phyloP scores from a whole-genome alignment of 2,888 invertebrate species.

The Leptura quadrifasciata region DNA sequence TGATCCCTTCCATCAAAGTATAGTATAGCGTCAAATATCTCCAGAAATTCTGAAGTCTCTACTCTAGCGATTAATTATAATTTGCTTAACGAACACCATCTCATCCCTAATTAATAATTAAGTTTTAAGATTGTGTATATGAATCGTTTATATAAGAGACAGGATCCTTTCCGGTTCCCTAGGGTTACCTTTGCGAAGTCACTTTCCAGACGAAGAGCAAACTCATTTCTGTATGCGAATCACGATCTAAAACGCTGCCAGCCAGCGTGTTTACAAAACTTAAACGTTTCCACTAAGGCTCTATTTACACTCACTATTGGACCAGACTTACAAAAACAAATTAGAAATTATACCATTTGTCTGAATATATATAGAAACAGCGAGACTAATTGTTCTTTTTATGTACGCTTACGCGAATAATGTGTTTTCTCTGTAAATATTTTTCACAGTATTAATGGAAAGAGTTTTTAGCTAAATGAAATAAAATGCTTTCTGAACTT shows the following conservation, averaged over 20 bases:
- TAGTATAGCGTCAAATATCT: neutral
- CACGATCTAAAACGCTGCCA: conserved; percentile 45
- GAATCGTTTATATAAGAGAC: conserved; percentile 35
- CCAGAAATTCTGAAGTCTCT: neutral
- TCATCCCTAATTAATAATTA: conserved; percentile 43
- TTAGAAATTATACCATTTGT: conserved; percentile 40
- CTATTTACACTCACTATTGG: conserved; percentile 41
- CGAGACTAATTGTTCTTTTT: conserved; percentile 10
- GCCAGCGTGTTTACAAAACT: conserved; percentile 46
- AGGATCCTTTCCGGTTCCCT: conserved; percentile 37
- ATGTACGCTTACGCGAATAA: conserved; percentile 3
- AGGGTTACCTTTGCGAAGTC: conserved; percentile 46
- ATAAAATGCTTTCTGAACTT: neutral
- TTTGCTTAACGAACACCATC: conserved; percentile 28
- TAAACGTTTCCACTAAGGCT: conserved; percentile 45
- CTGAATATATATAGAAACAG: conserved; percentile 25
- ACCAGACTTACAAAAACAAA: conserved; percentile 38
- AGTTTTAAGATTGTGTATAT: conserved; percentile 41
- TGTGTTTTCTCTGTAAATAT: conserved; percentile 2
- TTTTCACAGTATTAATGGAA: neutral
- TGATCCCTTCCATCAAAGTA: neutral
- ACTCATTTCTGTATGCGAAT: conserved; percentile 49
- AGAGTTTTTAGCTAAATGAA: neutral
- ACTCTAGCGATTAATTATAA: conserved; percentile 13
- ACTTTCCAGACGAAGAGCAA: conserved; percentile 46